phyloP scores from a whole-genome alignment of 2,113 vertebrate genomes.

The Upupa epops region DNA sequence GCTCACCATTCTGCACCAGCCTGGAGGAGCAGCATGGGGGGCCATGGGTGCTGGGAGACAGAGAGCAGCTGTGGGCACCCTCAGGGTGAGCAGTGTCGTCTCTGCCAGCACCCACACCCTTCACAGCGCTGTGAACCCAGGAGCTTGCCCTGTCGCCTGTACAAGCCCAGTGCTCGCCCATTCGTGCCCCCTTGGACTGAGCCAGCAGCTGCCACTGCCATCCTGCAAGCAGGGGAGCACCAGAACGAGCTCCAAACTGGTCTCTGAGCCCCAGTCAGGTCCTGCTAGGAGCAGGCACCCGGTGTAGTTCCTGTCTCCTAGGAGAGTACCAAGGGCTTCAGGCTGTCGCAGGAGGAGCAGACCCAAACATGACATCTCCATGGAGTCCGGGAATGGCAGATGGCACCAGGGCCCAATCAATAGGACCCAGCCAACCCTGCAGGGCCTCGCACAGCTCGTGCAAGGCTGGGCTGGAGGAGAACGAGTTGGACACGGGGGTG shows the following conservation, averaged over 20 bases:
- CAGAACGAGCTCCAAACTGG: conserved; percentile 53
- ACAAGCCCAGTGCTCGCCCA: background rate
- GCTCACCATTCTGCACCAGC: background rate
- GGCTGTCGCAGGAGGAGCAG: conserved; percentile 39
- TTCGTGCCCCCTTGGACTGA: background rate
- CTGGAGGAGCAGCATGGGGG: background rate
- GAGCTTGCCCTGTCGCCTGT: background rate
- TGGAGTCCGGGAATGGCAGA: background rate
- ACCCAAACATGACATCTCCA: conserved; percentile 66
- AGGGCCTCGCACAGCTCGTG: background rate
- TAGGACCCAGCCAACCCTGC: fast-evolving
- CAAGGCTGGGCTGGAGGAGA: background rate
- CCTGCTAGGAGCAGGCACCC: conserved; percentile 28
- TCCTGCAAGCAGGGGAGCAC: background rate
- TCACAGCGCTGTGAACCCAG: background rate
- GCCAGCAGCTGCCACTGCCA: background rate
- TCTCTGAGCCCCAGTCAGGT: conserved; percentile 19
- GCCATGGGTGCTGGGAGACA: background rate
- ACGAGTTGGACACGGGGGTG: fast-evolving
- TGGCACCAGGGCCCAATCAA: background rate
- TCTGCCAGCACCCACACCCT: background rate
- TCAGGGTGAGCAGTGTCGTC: background rate
- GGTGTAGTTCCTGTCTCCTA: conserved; percentile 64
- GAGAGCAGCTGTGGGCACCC: background rate
- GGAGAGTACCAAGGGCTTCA: conserved; percentile 39